Evolutionary conservation across 2,888 invertebrate genomes (phyloP), one percentile per base, ranked within the genome.

Genomic region (Bibio marci): DNA sequence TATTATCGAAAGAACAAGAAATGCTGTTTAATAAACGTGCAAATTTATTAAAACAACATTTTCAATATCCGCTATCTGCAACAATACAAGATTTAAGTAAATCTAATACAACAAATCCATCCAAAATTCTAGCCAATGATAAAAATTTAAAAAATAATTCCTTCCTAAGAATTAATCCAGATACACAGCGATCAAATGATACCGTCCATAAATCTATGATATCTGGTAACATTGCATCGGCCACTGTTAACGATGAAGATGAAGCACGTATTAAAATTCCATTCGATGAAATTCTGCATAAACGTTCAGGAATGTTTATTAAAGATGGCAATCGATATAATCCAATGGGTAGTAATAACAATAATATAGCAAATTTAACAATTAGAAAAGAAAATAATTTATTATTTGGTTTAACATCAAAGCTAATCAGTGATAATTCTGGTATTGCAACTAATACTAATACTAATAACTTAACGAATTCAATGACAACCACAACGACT

Each of bases 1-100:
- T 60, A 48, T 51, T 62, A 41, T 52, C 55, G 47, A 62, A 62
- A 50, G 62, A 62, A 45, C 59, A 57, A 46, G 59, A 56, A 15
- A 15, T 30, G 8, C 17, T 36, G 1, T 15, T 30, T 10, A 40
- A 34, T 10, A 39, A 43, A 38, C 40, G 38, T n/a, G 25, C 38
- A n/a, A 30, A n/a, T 26, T 32, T 36, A 14, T 27, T 18, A 3
- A 34, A 38, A 31, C 31, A 37, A 34, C 15, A 28, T 14, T 30
- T 30, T 28, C 37, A 39, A 15, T 38, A 40, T 19, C 31, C 37
- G 27, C 27, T 42, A n/a, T n/a, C n/a, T n/a, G n/a, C n/a, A 11
- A 30, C 30, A 25, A 17, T 35, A 14, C 38, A 31, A 31, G 36
- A 39, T 36, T 13, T 31, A 28, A 8, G 35, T 27, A 22, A 22